Evolutionary conservation across 1,140 invertebrate species (phyloP), one percentile per base, ranked within the genome.

Genomic region (Drosophila suzukii): DNA sequence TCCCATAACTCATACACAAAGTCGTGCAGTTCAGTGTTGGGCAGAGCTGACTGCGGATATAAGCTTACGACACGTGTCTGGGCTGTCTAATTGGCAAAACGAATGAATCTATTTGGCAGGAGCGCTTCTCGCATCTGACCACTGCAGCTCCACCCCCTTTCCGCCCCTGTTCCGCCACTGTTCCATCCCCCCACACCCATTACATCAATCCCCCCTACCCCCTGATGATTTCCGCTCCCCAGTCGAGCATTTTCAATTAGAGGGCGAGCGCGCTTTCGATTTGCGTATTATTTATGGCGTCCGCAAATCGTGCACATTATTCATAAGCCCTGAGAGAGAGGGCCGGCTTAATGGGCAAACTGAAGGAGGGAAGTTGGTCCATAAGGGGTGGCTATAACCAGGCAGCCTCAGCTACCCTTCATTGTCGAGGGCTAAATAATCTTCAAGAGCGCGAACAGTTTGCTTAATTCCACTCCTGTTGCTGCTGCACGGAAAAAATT

Each of bases 211-310:
- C 13, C 12, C 13, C 46, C 27, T n/a, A 27, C 7, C 38, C 39
- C 51, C 51, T 17, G 38, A 1, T 44, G 65, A 71, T 56, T 41
- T 71, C 63, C 74, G 54, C 62, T 61, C 81, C 34, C 44, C 51
- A 51, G 30, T 53, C 50, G 44, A 88, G 77, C 77, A 76, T 88
- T 88, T 88, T 88, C 83, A 89, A 88, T 88, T 89, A 88, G 84
- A 88, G 61, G 84, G 76, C 85, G 76, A 82, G 83, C 77, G 84
- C 84, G 84, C 81, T 88, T 88, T 88, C 83, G 83, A 88, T 88
- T 88, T 88, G 84, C 83, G 84, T 88, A 88, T 88, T 88, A 88
- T 88, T 88, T 88, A 88, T 88, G 80, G 80, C 80, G 80, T 78
- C 78, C 80, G 75, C 75, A 83, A 88, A 88, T 89, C 83, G 83